These are phyloP conservation scores for Mamestra brassicae DNA, from an alignment of 2,888 invertebrate species.

Conservation along the genomic window DNA sequence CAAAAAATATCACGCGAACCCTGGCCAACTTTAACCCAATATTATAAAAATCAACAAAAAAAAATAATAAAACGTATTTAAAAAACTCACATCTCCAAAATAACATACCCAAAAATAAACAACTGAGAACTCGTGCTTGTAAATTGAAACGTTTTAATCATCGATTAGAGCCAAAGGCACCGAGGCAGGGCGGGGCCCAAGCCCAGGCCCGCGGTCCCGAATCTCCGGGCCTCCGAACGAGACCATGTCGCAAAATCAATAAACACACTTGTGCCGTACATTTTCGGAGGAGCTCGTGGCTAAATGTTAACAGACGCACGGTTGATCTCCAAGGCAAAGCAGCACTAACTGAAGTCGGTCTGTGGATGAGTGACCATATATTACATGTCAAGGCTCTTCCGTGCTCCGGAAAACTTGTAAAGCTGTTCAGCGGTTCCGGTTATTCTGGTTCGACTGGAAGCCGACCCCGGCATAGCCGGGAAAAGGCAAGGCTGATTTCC, in stretches of 20 bases:
- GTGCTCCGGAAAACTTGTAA: too few species aligned
- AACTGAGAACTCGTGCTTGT: conserved; percentile 2
- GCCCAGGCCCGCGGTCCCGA: conserved; percentile 42
- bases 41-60: too few species aligned
- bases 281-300: conserved; percentile 6
- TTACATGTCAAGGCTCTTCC: too few species aligned
- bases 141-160: conserved; percentile 28
- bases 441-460: too few species aligned
- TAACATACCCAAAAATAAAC: neutral
- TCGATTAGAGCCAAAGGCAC: conserved; percentile 34
- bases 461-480: neutral
- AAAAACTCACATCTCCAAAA: neutral
- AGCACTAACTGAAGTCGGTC: neutral
- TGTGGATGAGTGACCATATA: neutral
- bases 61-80: neutral
- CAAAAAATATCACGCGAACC: too few species aligned
- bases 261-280: conserved; percentile 61
- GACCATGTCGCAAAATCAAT: conserved; percentile 69
- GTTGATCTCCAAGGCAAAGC: neutral
- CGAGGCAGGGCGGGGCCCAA: conserved; percentile 32
- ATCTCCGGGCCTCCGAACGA: conserved; percentile 48
- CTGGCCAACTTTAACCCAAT: too few species aligned
- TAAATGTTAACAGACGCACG: neutral
- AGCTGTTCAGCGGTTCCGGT: too few species aligned
- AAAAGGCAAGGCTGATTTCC: neutral